Evolutionary conservation across 2,113 vertebrate genomes (phyloP).

Genomic region (Caretta caretta): DNA sequence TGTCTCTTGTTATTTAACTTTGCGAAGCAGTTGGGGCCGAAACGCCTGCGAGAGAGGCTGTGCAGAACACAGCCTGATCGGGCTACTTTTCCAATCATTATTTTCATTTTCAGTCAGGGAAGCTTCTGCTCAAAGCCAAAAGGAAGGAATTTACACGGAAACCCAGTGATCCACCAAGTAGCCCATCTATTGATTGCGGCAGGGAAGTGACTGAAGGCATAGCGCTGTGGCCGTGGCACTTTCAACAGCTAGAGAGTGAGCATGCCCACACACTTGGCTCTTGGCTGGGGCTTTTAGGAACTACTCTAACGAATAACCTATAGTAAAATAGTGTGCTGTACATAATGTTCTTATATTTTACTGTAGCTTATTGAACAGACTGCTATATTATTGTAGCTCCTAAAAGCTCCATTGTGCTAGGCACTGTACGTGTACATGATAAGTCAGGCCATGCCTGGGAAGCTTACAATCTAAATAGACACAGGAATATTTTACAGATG

Average conservation of each 20-base stretch:
- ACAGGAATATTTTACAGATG: background rate
- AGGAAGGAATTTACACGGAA: background rate
- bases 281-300: background rate
- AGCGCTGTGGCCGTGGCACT: background rate
- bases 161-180: background rate
- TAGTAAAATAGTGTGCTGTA: background rate
- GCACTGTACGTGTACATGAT: background rate
- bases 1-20: slow-evolving; percentile 24
- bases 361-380: background rate
- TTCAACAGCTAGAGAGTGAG: background rate
- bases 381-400: background rate
- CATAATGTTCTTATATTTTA: background rate
- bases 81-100: background rate
- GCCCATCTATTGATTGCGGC: accelerated
- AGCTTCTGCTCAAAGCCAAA: too few species aligned
- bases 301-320: background rate
- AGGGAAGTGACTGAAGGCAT: accelerated
- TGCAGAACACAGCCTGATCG: accelerated
- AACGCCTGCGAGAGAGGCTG: accelerated
- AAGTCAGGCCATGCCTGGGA: background rate
- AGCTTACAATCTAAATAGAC: background rate
- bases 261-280: background rate
- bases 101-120: background rate
- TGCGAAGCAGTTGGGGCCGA: accelerated
- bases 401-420: background rate